Base-by-base conservation (phyloP, 2,797 vertebrate species). In the Rhadinocentrus ornatus region DNA sequence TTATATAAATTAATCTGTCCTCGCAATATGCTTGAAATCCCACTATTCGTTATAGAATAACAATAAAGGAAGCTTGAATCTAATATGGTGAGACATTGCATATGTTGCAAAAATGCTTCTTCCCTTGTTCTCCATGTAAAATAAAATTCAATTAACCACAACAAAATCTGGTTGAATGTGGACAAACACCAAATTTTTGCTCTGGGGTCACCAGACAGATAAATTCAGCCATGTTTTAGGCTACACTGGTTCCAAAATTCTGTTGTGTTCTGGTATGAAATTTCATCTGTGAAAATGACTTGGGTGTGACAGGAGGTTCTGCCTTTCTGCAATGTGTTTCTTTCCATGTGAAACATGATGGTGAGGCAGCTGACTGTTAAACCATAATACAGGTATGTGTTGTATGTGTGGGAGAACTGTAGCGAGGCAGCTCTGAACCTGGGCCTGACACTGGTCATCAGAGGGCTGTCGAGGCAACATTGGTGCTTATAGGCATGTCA, bases 321-420 rank as follows among this genome's bases (percentile, higher is more conserved):
- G 31, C 41, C 29, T 83, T 67, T 69, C 66, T 64, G 60, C 46
- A 46, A 18, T 27, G 10, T 73, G 58, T 81, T 75, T 68, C 69
- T 73, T 20, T 77, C 48, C 31, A 68, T 20, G 13, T 62, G 61
- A 31, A 70, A 61, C 72, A 50, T 83, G 83, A 83, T 73, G 70
- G 41, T 41, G 41, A 81, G 73, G 64, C 37, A 57, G 76, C 63
- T 80, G 77, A 52, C 53, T 20, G 27, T 60, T 58, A 72, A 88
- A 81, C 71, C 83, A 91, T 84, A 91, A 90, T 89, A 88, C 67
- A 87, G 88, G 90, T 64, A 55, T 60, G 62, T 74, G 78, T 58
- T 69, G 56, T 62, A 48, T 76, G 74, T 80, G 84, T 60, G 78
- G 67, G 70, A 71, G 74, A 83, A 46, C 75, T 82, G 86, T 66